phyloP scores from a whole-genome alignment of 2,888 invertebrate genomes.

The Mongoloraphidia duomilia region DNA sequence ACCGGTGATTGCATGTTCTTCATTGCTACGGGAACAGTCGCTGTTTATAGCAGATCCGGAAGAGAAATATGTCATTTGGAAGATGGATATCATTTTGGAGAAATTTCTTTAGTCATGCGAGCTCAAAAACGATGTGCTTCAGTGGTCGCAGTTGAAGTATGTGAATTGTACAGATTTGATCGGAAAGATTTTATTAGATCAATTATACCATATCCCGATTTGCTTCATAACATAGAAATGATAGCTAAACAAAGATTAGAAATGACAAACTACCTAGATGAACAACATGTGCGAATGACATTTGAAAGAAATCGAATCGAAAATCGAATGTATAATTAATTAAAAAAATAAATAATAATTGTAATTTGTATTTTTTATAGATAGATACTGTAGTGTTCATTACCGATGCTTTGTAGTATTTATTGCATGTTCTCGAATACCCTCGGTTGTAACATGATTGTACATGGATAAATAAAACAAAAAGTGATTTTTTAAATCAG shows the following conservation, averaged over 20 bases:
- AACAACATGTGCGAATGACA: too few species aligned
- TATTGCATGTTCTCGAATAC: too few species aligned
- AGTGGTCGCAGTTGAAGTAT: constrained; percentile 28
- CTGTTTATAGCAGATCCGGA: constrained; percentile 35
- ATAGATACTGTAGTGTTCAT: too few species aligned
- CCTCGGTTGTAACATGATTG: too few species aligned
- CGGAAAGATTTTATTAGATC: constrained; percentile 28
- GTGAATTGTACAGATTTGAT: constrained; percentile 29
- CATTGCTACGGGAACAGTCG: constrained; percentile 39
- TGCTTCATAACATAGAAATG: constrained; percentile 32
- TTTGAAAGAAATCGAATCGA: too few species aligned
- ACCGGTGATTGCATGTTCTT: constrained; percentile 41
- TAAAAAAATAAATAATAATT: too few species aligned
- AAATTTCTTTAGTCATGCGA: constrained; percentile 29
- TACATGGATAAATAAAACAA: too few species aligned
- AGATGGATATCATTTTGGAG: constrained; percentile 41
- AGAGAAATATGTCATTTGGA: constrained; percentile 32
- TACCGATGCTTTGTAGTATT: too few species aligned
- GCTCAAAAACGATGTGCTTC: constrained; percentile 26
- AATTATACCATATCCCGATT: constrained; percentile 29
- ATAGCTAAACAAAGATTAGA: constrained; percentile 35
- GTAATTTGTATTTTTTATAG: too few species aligned
- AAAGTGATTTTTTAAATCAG: too few species aligned
- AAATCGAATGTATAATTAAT: too few species aligned
- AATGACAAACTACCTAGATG: constrained; percentile 23